A percentile compares a stretch with the other conserved stretches of the same genome.
These are phyloP conservation scores for Diphyllodes magnificus DNA, from an alignment of 2,113 vertebrate genomes.

Conservation along the genomic window DNA sequence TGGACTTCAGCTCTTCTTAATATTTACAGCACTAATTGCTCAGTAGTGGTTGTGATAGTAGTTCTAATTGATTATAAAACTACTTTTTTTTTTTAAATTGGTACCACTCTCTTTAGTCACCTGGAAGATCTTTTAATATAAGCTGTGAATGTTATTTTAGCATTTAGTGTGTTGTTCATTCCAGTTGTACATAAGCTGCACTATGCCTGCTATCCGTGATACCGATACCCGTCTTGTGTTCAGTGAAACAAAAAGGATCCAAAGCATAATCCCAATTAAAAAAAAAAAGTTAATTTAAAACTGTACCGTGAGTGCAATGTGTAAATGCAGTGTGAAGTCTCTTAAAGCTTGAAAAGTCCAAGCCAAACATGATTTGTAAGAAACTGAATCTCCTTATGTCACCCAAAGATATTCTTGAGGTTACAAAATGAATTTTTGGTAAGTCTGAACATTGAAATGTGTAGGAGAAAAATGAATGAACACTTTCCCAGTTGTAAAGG, in stretches of 20 bases:
- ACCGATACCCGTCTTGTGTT: background rate
- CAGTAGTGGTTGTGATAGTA: background rate
- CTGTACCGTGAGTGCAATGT: background rate
- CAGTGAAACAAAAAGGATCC: background rate
- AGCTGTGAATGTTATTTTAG: background rate
- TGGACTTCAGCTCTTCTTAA: background rate
- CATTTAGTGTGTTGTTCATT: background rate
- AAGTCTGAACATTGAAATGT: background rate
- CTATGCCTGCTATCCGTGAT: background rate
- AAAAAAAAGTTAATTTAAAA: background rate
- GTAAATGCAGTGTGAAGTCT: background rate
- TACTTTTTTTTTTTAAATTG: background rate
- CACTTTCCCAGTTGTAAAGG: background rate
- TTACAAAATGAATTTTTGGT: background rate
- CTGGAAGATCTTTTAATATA: background rate
- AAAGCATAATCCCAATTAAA: background rate
- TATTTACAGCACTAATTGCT: background rate
- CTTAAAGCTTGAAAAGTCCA: background rate
- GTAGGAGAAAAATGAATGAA: background rate
- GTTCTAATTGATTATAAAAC: background rate
- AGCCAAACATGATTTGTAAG: background rate
- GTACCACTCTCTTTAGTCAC: background rate
- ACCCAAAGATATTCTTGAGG: background rate
- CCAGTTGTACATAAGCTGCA: background rate
- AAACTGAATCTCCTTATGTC: background rate